Base-by-base conservation (phyloP, 2,888 invertebrate genomes). In the Polydrusus pterygomalis region DNA sequence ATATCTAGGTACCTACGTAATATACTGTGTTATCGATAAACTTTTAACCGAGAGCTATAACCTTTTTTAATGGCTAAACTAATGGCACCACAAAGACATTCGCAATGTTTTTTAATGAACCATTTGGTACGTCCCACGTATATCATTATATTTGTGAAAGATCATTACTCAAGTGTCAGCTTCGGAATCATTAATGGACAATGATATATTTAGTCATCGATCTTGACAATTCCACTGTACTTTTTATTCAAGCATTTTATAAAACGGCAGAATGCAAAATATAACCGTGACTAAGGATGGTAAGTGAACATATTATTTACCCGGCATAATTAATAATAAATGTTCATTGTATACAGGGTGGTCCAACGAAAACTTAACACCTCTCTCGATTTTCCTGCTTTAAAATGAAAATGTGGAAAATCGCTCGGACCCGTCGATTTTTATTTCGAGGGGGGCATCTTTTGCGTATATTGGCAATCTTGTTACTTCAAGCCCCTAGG, bases 131-230 rank as follows among this genome's bases (percentile, higher is more conserved):
- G 25, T 13, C 54, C 54, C 54, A 54, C 54, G 17, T 30, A 54
- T 30, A 25, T 54, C 54, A 54, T 54, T 54, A 54, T 54, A 54
- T 54, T 54, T 30, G 54, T 54, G n/a, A 54, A 9, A 54, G 54
- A 54, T 30, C 54, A 54, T 54, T 54, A 30, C 17, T 54, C 54
- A 54, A 30, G 25, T 54, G 54, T n/a, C 54, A 54, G 54, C 30
- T 13, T 54, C 25, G 25, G 30, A 25, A 30, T 54, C 25, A 54
- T 25, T 54, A 54, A n/a, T 54, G 30, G 54, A 51, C 54, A 54
- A 54, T 54, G 54, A 54, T 54, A 30, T 54, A 54, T 54, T 54
- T 54, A 54, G 54, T 25, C 54, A 54, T 54, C 54, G 6, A 30
- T 54, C 30, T 30, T n/a, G 54, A 54, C 25, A 25, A 2, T 30